phyloP scores from a whole-genome alignment of 1,140 invertebrate genomes.

The Bombus breviceps region DNA sequence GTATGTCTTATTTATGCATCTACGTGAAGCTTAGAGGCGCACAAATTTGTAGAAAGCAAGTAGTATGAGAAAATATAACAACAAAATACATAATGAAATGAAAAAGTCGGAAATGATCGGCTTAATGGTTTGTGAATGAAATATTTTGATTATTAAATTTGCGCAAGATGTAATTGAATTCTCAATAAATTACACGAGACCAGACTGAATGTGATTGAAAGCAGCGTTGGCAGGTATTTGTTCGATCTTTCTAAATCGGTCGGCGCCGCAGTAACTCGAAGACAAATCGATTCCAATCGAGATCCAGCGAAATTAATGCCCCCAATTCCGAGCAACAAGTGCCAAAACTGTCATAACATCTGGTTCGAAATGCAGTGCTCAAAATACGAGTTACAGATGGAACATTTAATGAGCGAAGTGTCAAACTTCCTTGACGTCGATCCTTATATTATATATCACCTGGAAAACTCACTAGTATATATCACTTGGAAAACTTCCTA shows the following conservation, averaged over 20 bases:
- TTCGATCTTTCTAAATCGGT: constrained; percentile 2
- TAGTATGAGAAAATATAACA: too few species aligned
- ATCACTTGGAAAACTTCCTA: not conserved
- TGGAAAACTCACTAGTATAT: not conserved
- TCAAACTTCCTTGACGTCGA: constrained; percentile 4
- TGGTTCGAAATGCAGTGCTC: constrained; percentile 5
- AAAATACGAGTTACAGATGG: constrained; percentile 1
- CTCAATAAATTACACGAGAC: not conserved
- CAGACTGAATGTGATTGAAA: not conserved
- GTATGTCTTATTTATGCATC: too few species aligned
- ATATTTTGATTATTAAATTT: too few species aligned
- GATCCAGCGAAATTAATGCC: constrained; percentile 10
- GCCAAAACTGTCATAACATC: constrained; percentile 11
- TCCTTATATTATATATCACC: not conserved
- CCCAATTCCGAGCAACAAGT: constrained; percentile 25
- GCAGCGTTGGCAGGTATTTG: not conserved
- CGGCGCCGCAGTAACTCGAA: not conserved
- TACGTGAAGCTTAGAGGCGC: too few species aligned
- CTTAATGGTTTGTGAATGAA: too few species aligned
- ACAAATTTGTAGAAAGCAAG: too few species aligned
- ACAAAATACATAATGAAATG: too few species aligned
- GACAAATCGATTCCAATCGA: constrained; percentile 9
- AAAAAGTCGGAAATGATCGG: too few species aligned
- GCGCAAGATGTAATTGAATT: not conserved
- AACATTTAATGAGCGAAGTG: not conserved